phyloP scores from a whole-genome alignment of 2,797 vertebrate species.

The Echeneis naucrates region DNA sequence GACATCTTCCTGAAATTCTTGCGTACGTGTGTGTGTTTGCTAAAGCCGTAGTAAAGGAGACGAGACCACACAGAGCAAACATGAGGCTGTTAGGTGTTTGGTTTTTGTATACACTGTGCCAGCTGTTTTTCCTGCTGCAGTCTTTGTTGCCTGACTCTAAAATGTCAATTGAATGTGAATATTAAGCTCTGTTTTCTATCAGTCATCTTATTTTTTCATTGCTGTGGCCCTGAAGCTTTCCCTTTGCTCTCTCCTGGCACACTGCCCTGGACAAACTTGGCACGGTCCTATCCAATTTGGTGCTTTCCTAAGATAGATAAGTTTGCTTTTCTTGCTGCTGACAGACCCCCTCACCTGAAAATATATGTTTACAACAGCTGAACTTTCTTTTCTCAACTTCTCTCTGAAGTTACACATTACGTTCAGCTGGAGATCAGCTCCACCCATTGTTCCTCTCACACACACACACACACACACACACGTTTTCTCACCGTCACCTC shows the following conservation, averaged over 20 bases:
- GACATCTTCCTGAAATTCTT: conserved; percentile 75
- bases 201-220: conserved; percentile 57
- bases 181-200: conserved; percentile 40
- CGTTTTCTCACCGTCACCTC: neutral
- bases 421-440: conserved; percentile 6
- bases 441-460: neutral
- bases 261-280: conserved; percentile 76
- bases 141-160: conserved; percentile 17
- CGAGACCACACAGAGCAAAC: conserved; percentile 11
- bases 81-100: conserved; percentile 14
- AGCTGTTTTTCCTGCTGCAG: conserved; percentile 9
- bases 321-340: conserved; percentile 79
- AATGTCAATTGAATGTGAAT: conserved; percentile 48
- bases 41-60: conserved; percentile 23
- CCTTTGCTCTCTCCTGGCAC: conserved; percentile 67
- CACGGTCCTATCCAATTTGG: conserved; percentile 81
- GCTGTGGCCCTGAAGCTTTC: conserved; percentile 45
- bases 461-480: neutral
- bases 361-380: conserved; percentile 75
- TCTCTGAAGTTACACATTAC: conserved; percentile 44
- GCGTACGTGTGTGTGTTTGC: conserved; percentile 12
- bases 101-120: neutral
- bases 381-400: conserved; percentile 72
- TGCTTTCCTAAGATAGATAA: conserved; percentile 83
- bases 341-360: conserved; percentile 74